phyloP scores from a whole-genome alignment of 2,888 invertebrate genomes.

The Leptinotarsa rubiginosa region DNA sequence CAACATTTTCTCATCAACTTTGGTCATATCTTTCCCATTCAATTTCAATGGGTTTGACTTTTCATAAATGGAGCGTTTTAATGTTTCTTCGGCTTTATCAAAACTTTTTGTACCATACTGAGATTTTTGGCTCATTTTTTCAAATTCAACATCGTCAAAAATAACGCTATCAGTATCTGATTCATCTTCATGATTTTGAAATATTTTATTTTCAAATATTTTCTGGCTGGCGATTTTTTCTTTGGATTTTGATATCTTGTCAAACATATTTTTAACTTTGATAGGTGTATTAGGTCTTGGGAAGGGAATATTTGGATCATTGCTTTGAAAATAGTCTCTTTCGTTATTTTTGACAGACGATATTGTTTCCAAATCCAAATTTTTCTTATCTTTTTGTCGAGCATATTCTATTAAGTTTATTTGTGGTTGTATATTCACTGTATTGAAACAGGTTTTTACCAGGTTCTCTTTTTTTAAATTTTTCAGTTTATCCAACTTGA shows the following conservation, averaged over 20 bases:
- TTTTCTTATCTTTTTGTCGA: neutral
- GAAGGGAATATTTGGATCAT: constrained; percentile 4
- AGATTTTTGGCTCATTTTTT: constrained; percentile 27
- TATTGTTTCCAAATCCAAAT: neutral
- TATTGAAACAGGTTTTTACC: constrained; percentile 25
- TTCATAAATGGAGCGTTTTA: neutral
- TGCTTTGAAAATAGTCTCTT: neutral
- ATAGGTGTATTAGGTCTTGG: constrained; percentile 40
- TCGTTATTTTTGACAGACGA: constrained; percentile 33
- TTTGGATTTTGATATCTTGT: constrained; percentile 33
- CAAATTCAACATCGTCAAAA: constrained; percentile 48
- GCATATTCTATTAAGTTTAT: constrained; percentile 41
- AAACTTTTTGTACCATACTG: neutral
- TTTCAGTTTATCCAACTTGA: neutral
- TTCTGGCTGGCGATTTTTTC: constrained; percentile 31
- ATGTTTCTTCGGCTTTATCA: neutral
- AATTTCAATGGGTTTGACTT: constrained; percentile 47
- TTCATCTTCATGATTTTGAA: constrained; percentile 2
- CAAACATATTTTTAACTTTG: constrained; percentile 50
- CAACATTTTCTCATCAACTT: constrained; percentile 43
- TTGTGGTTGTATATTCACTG: constrained; percentile 32
- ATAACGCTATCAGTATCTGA: constrained; percentile 47
- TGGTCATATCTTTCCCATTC: constrained; percentile 44
- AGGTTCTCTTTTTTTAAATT: constrained; percentile 11
- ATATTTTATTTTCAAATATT: constrained; percentile 13